A percentile compares a stretch with the other conserved stretches of the same genome.
phyloP scores from a whole-genome alignment of 2,888 invertebrate genomes.

The Melanophora roralis region DNA sequence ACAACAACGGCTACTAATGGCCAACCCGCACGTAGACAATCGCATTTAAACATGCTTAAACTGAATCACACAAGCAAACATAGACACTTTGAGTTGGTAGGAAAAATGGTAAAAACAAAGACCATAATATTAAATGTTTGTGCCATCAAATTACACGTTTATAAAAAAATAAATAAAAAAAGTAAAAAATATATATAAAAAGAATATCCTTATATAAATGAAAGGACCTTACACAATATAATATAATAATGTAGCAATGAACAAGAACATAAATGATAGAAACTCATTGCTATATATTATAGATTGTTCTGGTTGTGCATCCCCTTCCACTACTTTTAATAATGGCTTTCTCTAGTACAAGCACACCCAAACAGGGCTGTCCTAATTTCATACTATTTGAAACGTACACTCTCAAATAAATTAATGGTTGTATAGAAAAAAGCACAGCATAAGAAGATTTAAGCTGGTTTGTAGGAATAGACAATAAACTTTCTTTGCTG shows the following conservation, averaged over 20 bases:
- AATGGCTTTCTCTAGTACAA: background rate
- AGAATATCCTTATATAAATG: background rate
- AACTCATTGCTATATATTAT: slow-evolving; percentile 39
- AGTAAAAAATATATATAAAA: background rate
- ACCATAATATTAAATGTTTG: slow-evolving; percentile 49
- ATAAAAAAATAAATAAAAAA: slow-evolving; percentile 16
- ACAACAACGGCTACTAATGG: background rate
- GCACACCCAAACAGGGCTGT: background rate
- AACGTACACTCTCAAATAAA: slow-evolving; percentile 23
- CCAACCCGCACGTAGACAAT: background rate
- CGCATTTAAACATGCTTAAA: slow-evolving; percentile 16
- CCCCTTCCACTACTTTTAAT: background rate
- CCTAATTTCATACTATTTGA: background rate
- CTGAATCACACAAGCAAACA: background rate
- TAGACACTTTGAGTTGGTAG: background rate
- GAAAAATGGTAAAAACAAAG: background rate
- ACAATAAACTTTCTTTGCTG: background rate
- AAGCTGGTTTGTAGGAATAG: background rate
- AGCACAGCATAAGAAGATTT: slow-evolving; percentile 8
- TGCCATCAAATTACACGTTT: slow-evolving; percentile 49
- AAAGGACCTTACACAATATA: slow-evolving; percentile 44
- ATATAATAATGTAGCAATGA: slow-evolving; percentile 15
- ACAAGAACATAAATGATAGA: slow-evolving; percentile 28
- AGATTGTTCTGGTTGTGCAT: slow-evolving; percentile 4
- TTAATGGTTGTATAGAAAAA: slow-evolving; percentile 3